Percentiles rank a stretch among this genome's conserved stretches.
Evolutionary conservation across 2,113 vertebrate genomes (phyloP).

Genomic region (Gorsachius goisagi): DNA sequence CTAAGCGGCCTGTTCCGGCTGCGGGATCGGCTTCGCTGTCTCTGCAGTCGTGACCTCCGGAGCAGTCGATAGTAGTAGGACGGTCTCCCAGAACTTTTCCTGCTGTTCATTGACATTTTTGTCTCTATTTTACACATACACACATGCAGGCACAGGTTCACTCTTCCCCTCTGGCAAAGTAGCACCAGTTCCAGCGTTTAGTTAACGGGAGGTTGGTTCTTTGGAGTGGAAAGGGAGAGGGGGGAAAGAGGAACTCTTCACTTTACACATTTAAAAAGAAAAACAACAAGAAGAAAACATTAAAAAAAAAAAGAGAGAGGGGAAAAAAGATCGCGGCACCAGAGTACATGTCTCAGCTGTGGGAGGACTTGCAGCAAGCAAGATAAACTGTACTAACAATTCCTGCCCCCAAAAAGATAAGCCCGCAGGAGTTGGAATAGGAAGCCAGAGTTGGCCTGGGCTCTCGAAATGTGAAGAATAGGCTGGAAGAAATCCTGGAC

Average conservation of each 20-base stretch:
- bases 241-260: constrained; percentile 52
- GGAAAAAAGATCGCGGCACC: background rate
- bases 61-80: constrained; percentile 95
- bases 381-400: constrained; percentile 57
- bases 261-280: constrained; percentile 48
- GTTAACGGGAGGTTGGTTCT: constrained; percentile 16
- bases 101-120: constrained; percentile 87
- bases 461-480: constrained; percentile 50
- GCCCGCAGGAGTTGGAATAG: constrained; percentile 58
- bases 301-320: background rate
- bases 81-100: constrained; percentile 90
- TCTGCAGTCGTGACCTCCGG: constrained; percentile 90
- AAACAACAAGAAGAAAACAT: constrained; percentile 16
- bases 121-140: constrained; percentile 48
- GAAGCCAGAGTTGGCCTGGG: constrained; percentile 58
- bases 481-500: constrained; percentile 78
- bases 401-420: constrained; percentile 62
- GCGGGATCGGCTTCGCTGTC: constrained; percentile 93
- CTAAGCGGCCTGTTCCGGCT: constrained; percentile 87
- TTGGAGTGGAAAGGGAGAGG: constrained; percentile 49
- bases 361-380: constrained; percentile 36
- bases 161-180: constrained; percentile 36
- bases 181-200: constrained; percentile 4
- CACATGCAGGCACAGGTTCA: constrained; percentile 42
- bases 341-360: constrained; percentile 24